Evolutionary conservation across 2,113 vertebrate genomes (phyloP), one percentile per base, ranked within the genome.

Genomic region (Macaca fascicularis): DNA sequence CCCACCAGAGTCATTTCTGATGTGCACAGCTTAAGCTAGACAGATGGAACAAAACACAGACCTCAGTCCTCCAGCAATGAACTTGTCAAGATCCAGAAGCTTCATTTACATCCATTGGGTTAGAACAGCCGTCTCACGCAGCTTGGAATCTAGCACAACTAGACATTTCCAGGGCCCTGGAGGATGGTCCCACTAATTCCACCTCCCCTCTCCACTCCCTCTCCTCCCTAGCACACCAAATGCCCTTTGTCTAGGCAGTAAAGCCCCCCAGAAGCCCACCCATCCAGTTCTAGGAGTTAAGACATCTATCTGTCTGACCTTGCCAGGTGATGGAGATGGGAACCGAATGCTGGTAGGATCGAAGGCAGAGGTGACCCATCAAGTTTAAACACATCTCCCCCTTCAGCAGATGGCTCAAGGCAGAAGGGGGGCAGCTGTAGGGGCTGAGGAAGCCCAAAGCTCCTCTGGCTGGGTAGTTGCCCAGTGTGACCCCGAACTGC

Each of bases 361-460:
- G 98, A 83, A 99, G 95, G 96, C 98, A 98, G 94, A 99, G 98
- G 89, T 99, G 98, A 96, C 98, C 98, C 96, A 99, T 98, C 87
- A 98, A 97, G 92, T 98, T 98, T 97, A 98, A 98, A 97, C 98
- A 99, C 98, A 98, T 99, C 95, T 97, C 98, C 95, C 93, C 88
- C 97, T 97, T 94, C 87, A 88, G 95, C 50, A 40, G 97, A 95
- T 52, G 90, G 96, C 59, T 87, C 95, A 95, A 97, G 93, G 97
- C 89, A 95, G 95, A 79, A 91, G 43, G 70, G 95, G 90, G 96
- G 40, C 20, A 81, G 92, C 76, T 80, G 84, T 96, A 70, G 50
- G 93, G 76, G 70, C 35, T 1, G n/a, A 96, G 88, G 85, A 95
- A 79, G 79, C 83, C 57, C 97, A 87, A 80, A 88, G 94, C 92